A percentile compares a stretch with the other conserved stretches of the same genome.
Conservation (phyloP, 2,797 vertebrate genomes). For the Danionella dracula region DNA sequence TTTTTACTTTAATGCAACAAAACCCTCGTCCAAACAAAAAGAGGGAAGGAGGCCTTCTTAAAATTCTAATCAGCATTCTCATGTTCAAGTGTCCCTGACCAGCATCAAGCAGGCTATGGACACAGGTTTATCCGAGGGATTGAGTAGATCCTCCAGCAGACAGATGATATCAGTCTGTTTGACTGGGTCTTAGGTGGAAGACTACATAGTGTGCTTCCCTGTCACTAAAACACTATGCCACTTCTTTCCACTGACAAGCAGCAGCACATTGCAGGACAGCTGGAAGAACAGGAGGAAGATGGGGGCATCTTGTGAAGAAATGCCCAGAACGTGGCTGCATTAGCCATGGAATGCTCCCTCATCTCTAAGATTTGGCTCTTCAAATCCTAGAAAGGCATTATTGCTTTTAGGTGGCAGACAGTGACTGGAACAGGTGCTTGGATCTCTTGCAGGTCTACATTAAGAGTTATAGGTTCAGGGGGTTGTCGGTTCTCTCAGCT, state of each 20-base stretch:
- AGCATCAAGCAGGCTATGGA: not conserved
- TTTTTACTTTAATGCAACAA: too few species aligned
- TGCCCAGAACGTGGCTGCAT: slow-evolving; percentile 51
- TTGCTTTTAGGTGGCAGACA: slow-evolving; percentile 48
- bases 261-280: slow-evolving; percentile 90
- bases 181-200: slow-evolving; percentile 29
- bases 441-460: slow-evolving; percentile 18
- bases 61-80: not conserved
- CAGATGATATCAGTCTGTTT: slow-evolving; percentile 28
- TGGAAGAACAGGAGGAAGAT: slow-evolving; percentile 57
- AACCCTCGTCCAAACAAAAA: not conserved
- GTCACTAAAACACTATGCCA: slow-evolving; percentile 60
- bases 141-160: slow-evolving; percentile 32
- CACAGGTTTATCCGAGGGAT: slow-evolving; percentile 22
- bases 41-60: too few species aligned
- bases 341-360: slow-evolving; percentile 45
- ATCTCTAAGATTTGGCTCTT: slow-evolving; percentile 40
- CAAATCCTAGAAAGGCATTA: slow-evolving; percentile 48
- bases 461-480: slow-evolving; percentile 3
- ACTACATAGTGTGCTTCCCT: slow-evolving; percentile 48
- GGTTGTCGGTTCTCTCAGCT: not conserved
- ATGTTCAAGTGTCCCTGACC: slow-evolving; percentile 11
- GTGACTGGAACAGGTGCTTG: slow-evolving; percentile 59
- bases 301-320: slow-evolving; percentile 47
- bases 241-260: slow-evolving; percentile 75